These are phyloP conservation scores for Papilio glaucus DNA, from an alignment of 1,140 invertebrate species.

Conservation along the genomic window DNA sequence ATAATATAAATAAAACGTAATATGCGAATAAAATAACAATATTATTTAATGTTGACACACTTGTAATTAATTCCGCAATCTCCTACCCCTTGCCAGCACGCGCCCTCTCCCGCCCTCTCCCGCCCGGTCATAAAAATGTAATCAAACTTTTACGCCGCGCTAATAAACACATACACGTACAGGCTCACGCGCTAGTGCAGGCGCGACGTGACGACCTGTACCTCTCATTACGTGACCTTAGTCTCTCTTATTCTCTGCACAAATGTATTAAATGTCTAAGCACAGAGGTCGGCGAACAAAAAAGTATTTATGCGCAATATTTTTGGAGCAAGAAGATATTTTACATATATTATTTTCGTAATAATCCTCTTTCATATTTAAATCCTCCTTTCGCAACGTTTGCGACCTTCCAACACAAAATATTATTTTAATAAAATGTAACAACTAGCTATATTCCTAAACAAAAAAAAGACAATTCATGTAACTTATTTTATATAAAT, in stretches of 20 bases:
- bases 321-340: slow-evolving; percentile 2
- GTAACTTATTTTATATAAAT: too few species aligned
- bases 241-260: not conserved
- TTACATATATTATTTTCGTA: slow-evolving; percentile 22
- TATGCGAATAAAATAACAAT: too few species aligned
- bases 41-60: slow-evolving; percentile 9
- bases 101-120: too few species aligned
- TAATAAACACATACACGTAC: slow-evolving; percentile 10
- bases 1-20: too few species aligned
- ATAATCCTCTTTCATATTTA: slow-evolving; percentile 14
- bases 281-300: not conserved
- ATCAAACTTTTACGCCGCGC: slow-evolving; percentile 56
- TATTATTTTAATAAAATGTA: not conserved
- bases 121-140: slow-evolving; percentile 63
- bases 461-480: too few species aligned
- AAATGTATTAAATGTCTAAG: not conserved
- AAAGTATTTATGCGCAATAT: not conserved
- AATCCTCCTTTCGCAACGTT: not conserved
- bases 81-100: not conserved
- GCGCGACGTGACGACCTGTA: not conserved
- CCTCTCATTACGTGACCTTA: not conserved
- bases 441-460: not conserved
- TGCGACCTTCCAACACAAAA: not conserved
- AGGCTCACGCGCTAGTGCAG: not conserved
- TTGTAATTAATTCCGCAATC: slow-evolving; percentile 52